Conservation (phyloP, 2,113 vertebrate genomes). For the Malurus cyaneus region DNA sequence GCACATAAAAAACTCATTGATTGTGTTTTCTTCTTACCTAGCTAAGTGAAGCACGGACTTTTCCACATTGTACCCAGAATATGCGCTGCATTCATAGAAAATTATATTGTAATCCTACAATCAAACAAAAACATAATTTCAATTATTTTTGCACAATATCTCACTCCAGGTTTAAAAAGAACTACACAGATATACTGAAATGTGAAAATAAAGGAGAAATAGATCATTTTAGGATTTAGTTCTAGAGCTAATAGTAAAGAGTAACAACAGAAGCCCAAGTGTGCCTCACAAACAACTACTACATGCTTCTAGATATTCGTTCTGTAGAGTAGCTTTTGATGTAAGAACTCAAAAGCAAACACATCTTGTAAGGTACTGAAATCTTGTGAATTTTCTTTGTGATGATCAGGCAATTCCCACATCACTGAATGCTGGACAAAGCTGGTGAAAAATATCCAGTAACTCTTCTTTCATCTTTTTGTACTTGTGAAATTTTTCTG, state of each 20-base stretch:
- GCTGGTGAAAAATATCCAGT: neutral
- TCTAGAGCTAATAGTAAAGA: neutral
- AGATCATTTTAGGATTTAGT: neutral
- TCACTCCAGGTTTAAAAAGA: neutral
- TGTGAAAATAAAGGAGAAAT: neutral
- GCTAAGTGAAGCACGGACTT: conserved; percentile 85
- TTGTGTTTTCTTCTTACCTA: conserved; percentile 74
- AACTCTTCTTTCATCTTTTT: neutral
- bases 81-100: conserved; percentile 92
- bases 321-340: neutral
- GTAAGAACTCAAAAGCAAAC: neutral
- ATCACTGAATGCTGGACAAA: neutral
- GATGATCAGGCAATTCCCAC: neutral
- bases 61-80: conserved; percentile 79
- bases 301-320: neutral
- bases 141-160: neutral
- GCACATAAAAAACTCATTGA: neutral
- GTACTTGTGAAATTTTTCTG: neutral
- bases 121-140: neutral
- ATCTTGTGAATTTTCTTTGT: neutral
- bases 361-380: neutral
- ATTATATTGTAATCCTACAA: conserved; percentile 82
- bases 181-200: neutral
- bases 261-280: neutral
- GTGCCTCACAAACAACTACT: neutral